Conservation (phyloP, 1,140 invertebrate genomes). For the Hyposmocoma kahamanoa region DNA sequence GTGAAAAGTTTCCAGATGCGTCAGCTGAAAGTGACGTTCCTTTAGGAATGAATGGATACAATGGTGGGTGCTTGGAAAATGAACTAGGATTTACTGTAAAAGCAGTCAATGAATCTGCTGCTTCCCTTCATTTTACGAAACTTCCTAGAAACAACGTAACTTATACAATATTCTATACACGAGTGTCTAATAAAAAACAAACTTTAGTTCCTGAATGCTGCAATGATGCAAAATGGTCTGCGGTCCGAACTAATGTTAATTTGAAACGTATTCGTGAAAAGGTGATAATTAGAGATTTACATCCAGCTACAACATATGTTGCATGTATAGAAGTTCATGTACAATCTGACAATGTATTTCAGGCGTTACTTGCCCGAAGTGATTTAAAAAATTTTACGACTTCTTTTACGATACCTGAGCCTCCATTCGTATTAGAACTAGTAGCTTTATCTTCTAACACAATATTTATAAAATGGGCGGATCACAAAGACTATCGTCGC, state of each 20-base stretch:
- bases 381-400: constrained; percentile 49
- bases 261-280: constrained; percentile 11
- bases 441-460: constrained; percentile 36
- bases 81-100: constrained; percentile 31
- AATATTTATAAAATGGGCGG: constrained; percentile 49
- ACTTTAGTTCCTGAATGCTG: constrained; percentile 47
- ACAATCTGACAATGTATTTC: constrained; percentile 15
- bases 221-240: constrained; percentile 51
- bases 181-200: constrained; percentile 27
- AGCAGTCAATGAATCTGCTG: constrained; percentile 40
- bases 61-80: constrained; percentile 41
- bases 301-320: constrained; percentile 46
- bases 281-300: constrained; percentile 29
- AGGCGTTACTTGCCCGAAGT: constrained; percentile 33
- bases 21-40: constrained; percentile 34
- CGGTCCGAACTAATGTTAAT: constrained; percentile 19
- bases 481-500: constrained; percentile 43
- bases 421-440: constrained; percentile 52
- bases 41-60: constrained; percentile 45
- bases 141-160: constrained; percentile 18
- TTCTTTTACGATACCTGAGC: constrained; percentile 47
- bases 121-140: constrained; percentile 36
- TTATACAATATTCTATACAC: constrained; percentile 48
- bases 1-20: constrained; percentile 30
- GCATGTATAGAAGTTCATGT: constrained; percentile 50